A percentile compares a stretch with the other conserved stretches of the same genome.
Evolutionary conservation across 2,797 vertebrate genomes (phyloP).

Genomic region (Eulemur albifrons): DNA sequence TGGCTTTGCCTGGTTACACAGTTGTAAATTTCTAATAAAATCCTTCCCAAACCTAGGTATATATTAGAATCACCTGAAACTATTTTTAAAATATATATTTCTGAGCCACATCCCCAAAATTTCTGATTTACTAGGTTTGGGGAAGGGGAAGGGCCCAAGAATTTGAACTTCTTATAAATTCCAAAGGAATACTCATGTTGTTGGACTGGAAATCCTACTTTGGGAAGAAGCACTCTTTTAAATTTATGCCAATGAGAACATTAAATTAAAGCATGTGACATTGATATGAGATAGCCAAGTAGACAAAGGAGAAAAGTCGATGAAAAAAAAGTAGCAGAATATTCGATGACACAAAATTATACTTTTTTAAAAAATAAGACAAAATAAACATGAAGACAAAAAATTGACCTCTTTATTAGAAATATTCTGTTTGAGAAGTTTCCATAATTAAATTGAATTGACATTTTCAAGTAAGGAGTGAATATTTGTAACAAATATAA

Average conservation of each 20-base stretch:
- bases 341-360: not conserved
- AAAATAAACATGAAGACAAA: not conserved
- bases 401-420: not conserved
- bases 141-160: not conserved
- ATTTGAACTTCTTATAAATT: not conserved
- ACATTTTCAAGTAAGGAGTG: not conserved
- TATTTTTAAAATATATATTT: not conserved
- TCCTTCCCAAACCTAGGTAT: not conserved
- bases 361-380: not conserved
- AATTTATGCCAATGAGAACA: not conserved
- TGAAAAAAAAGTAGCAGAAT: not conserved
- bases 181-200: not conserved
- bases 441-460: not conserved
- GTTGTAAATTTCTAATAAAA: not conserved
- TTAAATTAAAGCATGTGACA: not conserved
- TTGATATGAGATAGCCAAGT: not conserved
- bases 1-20: not conserved
- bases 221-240: not conserved
- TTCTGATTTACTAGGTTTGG: not conserved
- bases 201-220: not conserved
- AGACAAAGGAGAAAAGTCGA: not conserved
- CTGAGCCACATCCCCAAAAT: fast-evolving
- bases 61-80: not conserved
- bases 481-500: not conserved
- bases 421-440: not conserved